Evolutionary conservation across 2,888 invertebrate genomes (phyloP).

Genomic region (Pyrrhia umbra): DNA sequence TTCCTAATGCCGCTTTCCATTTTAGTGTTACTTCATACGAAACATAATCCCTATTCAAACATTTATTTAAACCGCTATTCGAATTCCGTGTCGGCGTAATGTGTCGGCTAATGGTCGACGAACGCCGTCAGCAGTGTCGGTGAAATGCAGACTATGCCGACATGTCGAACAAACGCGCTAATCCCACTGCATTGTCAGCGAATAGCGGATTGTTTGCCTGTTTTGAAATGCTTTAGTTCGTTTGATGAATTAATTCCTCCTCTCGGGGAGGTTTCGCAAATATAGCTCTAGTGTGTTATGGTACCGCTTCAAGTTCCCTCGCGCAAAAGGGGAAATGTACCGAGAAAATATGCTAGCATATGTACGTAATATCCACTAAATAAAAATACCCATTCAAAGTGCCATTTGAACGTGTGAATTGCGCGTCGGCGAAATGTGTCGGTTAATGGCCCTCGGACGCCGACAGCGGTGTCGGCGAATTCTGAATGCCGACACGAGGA

Average conservation of each 20-base stretch:
- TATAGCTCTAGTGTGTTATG: background rate
- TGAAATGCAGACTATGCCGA: conserved; percentile 27
- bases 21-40: conserved; percentile 27
- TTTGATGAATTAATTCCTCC: background rate
- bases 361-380: conserved; percentile 50
- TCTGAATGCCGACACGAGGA: conserved; percentile 49
- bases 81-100: conserved; percentile 21
- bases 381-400: conserved; percentile 57
- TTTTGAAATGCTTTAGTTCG: conserved; percentile 26
- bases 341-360: conserved; percentile 38
- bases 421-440: conserved; percentile 53
- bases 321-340: conserved; percentile 26
- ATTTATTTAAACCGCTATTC: conserved; percentile 29
- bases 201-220: conserved; percentile 33
- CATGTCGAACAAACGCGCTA: conserved; percentile 39
- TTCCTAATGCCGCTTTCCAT: conserved; percentile 10
- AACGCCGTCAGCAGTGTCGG: conserved; percentile 39
- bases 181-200: conserved; percentile 43
- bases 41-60: conserved; percentile 35
- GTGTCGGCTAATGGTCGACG: conserved; percentile 34
- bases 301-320: conserved; percentile 11
- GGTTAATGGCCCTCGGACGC: conserved; percentile 56
- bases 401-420: conserved; percentile 57
- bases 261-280: background rate
- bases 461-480: conserved; percentile 44